A percentile compares a stretch with the other conserved stretches of the same genome.
Evolutionary conservation across 2,797 vertebrate species (phyloP).

Genomic region (Alexandromys oeconomus): DNA sequence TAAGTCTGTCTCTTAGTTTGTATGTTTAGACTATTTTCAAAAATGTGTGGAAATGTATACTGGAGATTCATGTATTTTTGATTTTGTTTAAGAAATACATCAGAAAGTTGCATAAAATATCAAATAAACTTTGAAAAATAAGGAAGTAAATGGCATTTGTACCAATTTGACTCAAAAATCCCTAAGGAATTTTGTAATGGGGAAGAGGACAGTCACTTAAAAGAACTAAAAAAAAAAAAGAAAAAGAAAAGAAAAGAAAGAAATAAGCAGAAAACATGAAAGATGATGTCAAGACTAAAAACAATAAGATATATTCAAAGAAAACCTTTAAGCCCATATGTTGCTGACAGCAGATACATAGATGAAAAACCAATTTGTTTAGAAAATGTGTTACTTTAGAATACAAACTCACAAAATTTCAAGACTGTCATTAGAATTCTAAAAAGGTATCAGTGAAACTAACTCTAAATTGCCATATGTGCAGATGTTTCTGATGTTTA

Average conservation of each 20-base stretch:
- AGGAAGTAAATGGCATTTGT: background rate
- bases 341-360: constrained; percentile 21
- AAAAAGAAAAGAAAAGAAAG: no score
- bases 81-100: background rate
- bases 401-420: constrained; percentile 53
- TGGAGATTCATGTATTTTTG: background rate
- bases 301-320: constrained; percentile 19
- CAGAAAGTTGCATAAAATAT: background rate
- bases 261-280: background rate
- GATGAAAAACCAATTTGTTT: constrained; percentile 61
- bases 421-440: constrained; percentile 59
- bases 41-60: background rate
- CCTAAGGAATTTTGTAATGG: background rate
- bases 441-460: constrained; percentile 48
- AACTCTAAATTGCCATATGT: constrained; percentile 62
- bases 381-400: constrained; percentile 58
- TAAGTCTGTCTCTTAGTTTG: background rate
- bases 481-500: constrained; percentile 74
- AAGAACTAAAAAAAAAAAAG: background rate
- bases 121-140: background rate
- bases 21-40: background rate
- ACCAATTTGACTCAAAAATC: background rate
- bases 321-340: background rate
- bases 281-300: constrained; percentile 2
- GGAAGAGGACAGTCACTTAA: background rate